Base-by-base conservation (phyloP, 2,113 vertebrate genomes). In the Platichthys flesus region DNA sequence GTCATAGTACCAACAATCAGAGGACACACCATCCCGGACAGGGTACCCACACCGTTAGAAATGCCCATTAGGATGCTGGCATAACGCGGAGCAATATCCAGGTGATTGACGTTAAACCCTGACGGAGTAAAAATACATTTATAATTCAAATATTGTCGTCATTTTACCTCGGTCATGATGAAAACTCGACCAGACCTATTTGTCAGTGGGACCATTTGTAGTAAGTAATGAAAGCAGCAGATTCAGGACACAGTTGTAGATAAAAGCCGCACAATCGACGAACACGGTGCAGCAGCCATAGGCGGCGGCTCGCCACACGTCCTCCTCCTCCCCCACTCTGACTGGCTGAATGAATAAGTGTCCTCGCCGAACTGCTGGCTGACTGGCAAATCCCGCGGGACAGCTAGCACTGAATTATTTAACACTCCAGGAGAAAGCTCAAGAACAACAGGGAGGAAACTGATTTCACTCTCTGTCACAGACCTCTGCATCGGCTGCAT, bases 1-100 rank as follows among this genome's bases (percentile, higher is more conserved):
- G 98, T 99, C 98, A 99, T 98, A 65, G 97, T 96, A 85, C 98
- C 98, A 15, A 99, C 98, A 75, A 99, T 99, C 62, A 99, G 94
- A 20, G 98, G 98, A 74, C 98, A 99, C 83, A 99, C 98, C 98
- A 99, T 99, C 75, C 98, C 98, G 68, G 97, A 99, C 83, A 99
- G 89, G 10, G 98, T 99, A 61, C 98, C 98, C 85, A 99, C 98
- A 58, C 98, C 98, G 71, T 99, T 99, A 49, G 98, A 99, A 91
- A 99, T 99, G 47, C 98, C 98, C 98, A 99, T 99, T 76, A 99
- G 94, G 90, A 99, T 99, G 85, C 98, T 99, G 88, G 98, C 98
- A 62, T 99, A 99, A 81, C 98, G 96, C 0, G 98, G 98, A 74
- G 98, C 98, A 68, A 99, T 99, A 89, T 99, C 98, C 94, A 99